Conservation (phyloP, 2,113 vertebrate species). For the Brachyhypopomus gauderio region DNA sequence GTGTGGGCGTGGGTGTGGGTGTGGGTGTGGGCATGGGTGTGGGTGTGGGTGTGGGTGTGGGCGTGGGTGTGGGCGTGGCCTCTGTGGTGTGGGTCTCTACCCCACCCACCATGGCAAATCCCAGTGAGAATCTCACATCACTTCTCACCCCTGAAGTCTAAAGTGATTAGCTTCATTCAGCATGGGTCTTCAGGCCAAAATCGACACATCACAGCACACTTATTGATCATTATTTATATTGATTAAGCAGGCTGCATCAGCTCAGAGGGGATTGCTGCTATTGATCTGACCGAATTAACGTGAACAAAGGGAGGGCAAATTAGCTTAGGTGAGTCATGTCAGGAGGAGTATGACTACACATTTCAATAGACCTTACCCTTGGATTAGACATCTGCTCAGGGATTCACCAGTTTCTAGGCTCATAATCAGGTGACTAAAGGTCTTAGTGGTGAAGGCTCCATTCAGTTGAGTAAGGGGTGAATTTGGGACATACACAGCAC, state of each 20-base stretch:
- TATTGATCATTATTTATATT: constrained; percentile 76
- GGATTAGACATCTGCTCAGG: constrained; percentile 68
- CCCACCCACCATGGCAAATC: constrained; percentile 40
- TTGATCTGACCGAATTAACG: constrained; percentile 74
- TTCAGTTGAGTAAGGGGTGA: neutral
- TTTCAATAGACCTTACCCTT: constrained; percentile 58
- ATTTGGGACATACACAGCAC: neutral
- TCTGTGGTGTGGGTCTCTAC: constrained; percentile 43
- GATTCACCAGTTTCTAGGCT: constrained; percentile 61
- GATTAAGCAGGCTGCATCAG: constrained; percentile 63
- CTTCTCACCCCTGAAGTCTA: constrained; percentile 66
- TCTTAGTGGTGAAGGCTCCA: constrained; percentile 62
- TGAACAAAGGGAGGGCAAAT: constrained; percentile 74
- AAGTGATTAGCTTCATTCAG: constrained; percentile 75
- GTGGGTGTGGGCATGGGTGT: constrained; percentile 18
- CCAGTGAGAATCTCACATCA: constrained; percentile 47
- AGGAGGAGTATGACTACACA: constrained; percentile 66
- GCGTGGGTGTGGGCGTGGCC: neutral
- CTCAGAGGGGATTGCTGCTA: constrained; percentile 67
- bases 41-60: neutral
- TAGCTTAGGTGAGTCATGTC: constrained; percentile 70
- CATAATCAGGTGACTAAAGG: constrained; percentile 66
- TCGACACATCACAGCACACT: constrained; percentile 70
- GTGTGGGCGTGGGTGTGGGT: neutral
- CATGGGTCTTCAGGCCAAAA: constrained; percentile 54